Evolutionary conservation across 2,797 vertebrate species (phyloP).

Genomic region (Heterohyrax brucei): DNA sequence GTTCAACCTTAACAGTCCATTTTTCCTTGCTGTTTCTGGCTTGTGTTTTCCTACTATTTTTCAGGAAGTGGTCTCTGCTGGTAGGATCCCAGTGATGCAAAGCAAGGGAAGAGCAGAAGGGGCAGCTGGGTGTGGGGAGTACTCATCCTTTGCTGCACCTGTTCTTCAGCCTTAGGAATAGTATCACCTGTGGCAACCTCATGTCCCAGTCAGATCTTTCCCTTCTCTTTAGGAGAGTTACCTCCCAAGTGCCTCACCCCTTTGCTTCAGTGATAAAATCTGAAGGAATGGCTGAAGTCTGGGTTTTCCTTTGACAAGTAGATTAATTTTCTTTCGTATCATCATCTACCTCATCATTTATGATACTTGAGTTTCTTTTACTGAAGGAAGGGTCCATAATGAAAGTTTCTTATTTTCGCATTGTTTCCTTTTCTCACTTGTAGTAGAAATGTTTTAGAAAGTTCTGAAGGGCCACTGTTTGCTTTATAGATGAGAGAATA

Average conservation of each 20-base stretch:
- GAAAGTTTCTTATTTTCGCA: background rate
- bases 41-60: background rate
- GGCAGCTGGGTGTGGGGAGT: too few species aligned
- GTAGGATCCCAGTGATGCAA: background rate
- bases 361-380: background rate
- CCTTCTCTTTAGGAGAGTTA: background rate
- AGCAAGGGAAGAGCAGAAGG: background rate
- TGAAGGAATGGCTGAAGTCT: background rate
- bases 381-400: background rate
- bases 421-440: background rate
- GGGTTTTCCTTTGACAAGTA: background rate
- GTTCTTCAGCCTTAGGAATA: background rate
- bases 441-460: background rate
- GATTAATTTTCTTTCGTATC: background rate
- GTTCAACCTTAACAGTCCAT: background rate
- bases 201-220: background rate
- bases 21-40: background rate
- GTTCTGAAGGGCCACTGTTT: background rate
- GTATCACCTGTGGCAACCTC: background rate
- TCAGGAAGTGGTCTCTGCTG: background rate
- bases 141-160: fast-evolving
- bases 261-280: background rate
- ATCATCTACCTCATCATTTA: background rate
- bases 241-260: background rate
- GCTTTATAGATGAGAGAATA: background rate